These are phyloP conservation scores for Herpailurus yagouaroundi DNA, from an alignment of 2,113 vertebrate genomes.

Conservation along the genomic window DNA sequence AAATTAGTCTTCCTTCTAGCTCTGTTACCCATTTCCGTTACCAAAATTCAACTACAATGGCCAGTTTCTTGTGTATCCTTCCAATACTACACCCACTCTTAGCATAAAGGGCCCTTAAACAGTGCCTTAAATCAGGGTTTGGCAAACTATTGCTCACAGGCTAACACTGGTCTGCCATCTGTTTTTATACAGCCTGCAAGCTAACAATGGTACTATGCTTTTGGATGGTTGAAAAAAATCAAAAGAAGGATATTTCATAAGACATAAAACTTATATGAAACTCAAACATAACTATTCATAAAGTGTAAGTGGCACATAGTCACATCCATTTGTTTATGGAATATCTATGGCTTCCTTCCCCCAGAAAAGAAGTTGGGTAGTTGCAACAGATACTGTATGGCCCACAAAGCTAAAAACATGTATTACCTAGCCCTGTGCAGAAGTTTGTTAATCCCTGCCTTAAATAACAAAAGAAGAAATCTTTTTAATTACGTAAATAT, in stretches of 20 bases:
- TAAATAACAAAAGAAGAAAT: not conserved
- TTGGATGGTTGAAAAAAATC: not conserved
- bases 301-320: not conserved
- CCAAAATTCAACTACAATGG: not conserved
- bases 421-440: not conserved
- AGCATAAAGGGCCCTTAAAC: not conserved
- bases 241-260: conserved; percentile 11
- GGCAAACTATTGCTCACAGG: not conserved
- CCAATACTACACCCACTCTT: not conserved
- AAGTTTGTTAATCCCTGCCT: not conserved
- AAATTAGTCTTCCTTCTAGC: not conserved
- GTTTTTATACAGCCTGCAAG: not conserved
- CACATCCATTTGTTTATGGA: not conserved
- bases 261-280: not conserved
- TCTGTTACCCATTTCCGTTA: not conserved
- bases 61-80: not conserved
- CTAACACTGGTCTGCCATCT: not conserved
- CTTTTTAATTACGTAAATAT: not conserved
- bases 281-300: not conserved
- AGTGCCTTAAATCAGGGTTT: not conserved
- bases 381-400: not conserved
- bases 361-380: not conserved
- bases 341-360: not conserved
- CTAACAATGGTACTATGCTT: not conserved
- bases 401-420: not conserved